A percentile compares a stretch with the other conserved stretches of the same genome.
Conservation (phyloP, 2,113 vertebrate genomes). For the Sprattus sprattus region DNA sequence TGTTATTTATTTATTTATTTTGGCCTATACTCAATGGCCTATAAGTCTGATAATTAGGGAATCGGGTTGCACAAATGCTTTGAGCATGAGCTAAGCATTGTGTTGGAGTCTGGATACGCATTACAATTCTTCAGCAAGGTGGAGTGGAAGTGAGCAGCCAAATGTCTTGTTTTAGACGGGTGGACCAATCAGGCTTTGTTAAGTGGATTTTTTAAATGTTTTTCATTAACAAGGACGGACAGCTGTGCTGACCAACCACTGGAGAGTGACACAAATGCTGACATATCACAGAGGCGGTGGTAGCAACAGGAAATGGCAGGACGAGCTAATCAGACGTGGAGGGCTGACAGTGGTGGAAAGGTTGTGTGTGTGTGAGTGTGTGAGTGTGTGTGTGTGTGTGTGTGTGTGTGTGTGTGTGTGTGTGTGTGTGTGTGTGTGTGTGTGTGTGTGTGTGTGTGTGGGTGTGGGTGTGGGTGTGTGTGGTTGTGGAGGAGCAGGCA, state of each 20-base stretch:
- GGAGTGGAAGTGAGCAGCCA: not conserved
- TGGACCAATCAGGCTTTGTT: slow-evolving; percentile 32
- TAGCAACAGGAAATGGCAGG: not conserved
- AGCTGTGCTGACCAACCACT: slow-evolving; percentile 25
- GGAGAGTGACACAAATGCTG: slow-evolving; percentile 33
- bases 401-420: not conserved
- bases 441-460: not conserved
- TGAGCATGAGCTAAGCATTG: slow-evolving; percentile 60
- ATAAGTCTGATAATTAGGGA: slow-evolving; percentile 75
- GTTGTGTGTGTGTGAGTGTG: not conserved
- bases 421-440: not conserved
- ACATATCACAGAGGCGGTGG: not conserved
- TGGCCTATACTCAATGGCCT: slow-evolving; percentile 57
- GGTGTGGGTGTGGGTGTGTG: not conserved
- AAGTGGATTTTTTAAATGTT: slow-evolving; percentile 19
- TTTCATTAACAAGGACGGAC: slow-evolving; percentile 33
- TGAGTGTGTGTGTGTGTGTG: not conserved
- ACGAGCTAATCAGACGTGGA: slow-evolving; percentile 14
- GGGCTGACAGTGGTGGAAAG: slow-evolving; percentile 6
- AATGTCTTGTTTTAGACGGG: slow-evolving; percentile 9
- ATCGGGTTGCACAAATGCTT: slow-evolving; percentile 51
- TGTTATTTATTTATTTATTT: not conserved
- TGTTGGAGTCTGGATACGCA: slow-evolving; percentile 58
- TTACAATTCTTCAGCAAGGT: slow-evolving; percentile 66
- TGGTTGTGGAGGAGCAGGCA: not conserved